phyloP scores from a whole-genome alignment of 2,113 vertebrate species.

The Chamaea fasciata region DNA sequence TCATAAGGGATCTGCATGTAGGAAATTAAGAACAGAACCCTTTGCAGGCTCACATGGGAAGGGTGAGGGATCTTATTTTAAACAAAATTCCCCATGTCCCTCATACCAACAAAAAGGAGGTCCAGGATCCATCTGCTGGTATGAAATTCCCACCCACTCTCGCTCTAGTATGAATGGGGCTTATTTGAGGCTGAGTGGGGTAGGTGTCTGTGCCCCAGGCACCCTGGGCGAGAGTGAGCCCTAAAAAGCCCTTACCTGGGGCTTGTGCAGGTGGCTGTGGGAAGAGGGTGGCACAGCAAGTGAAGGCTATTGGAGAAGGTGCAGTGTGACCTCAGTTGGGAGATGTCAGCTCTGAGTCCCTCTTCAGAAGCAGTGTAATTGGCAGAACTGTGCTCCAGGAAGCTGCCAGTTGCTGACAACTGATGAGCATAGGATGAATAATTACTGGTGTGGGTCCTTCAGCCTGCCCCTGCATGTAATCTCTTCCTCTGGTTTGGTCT shows the following conservation, averaged over 20 bases:
- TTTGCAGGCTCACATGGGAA: not conserved
- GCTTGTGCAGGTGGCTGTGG: not conserved
- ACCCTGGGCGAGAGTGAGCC: not conserved
- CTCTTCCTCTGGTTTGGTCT: not conserved
- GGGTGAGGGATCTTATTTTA: not conserved
- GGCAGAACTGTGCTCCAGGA: not conserved
- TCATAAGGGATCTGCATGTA: not conserved
- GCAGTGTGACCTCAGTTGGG: not conserved
- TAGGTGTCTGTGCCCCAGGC: not conserved
- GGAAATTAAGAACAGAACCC: accelerated
- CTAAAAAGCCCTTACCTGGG: not conserved
- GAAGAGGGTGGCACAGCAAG: not conserved
- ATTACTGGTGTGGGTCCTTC: not conserved
- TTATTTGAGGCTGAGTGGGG: not conserved
- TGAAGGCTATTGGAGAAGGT: not conserved
- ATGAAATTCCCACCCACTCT: not conserved
- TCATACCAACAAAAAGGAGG: not conserved
- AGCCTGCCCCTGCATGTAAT: accelerated
- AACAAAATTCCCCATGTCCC: not conserved
- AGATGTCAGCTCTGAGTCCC: not conserved
- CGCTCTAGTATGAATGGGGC: not conserved
- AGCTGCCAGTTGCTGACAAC: not conserved
- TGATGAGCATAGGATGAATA: not conserved
- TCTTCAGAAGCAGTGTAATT: not conserved
- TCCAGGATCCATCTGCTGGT: not conserved